Conservation (phyloP, 2,113 vertebrate species). For the Muntiacus muntjak region DNA sequence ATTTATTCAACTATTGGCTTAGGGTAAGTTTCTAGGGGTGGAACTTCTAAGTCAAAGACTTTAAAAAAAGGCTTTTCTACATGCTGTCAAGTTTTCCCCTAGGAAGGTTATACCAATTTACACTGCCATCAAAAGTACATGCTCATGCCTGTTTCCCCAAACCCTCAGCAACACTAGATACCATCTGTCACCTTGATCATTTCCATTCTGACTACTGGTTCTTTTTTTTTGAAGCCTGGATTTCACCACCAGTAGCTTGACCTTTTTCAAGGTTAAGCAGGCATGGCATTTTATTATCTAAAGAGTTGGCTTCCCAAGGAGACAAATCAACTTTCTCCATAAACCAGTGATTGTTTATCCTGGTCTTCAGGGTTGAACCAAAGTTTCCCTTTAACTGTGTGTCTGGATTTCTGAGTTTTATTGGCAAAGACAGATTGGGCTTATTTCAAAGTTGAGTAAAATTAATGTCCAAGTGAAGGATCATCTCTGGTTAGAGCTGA, state of each 20-base stretch:
- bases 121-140: background rate
- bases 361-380: background rate
- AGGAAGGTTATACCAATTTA: background rate
- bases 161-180: background rate
- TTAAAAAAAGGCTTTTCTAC: background rate
- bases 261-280: background rate
- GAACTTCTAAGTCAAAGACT: background rate
- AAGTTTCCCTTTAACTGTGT: constrained; percentile 3
- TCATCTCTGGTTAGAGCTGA: background rate
- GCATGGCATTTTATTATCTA: background rate
- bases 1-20: background rate
- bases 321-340: background rate
- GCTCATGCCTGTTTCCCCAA: background rate
- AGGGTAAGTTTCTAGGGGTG: background rate
- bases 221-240: background rate
- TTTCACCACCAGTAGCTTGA: background rate
- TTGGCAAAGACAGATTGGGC: background rate
- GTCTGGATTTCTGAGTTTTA: constrained; percentile 2
- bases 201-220: background rate
- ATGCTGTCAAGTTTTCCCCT: background rate
- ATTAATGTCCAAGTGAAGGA: background rate
- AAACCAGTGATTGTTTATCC: background rate
- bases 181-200: background rate
- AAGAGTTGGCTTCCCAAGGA: background rate
- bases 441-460: constrained; percentile 15